Evolutionary conservation across 2,888 invertebrate genomes (phyloP), one percentile per base, ranked within the genome.

Genomic region (Chrysolina oricalcia): DNA sequence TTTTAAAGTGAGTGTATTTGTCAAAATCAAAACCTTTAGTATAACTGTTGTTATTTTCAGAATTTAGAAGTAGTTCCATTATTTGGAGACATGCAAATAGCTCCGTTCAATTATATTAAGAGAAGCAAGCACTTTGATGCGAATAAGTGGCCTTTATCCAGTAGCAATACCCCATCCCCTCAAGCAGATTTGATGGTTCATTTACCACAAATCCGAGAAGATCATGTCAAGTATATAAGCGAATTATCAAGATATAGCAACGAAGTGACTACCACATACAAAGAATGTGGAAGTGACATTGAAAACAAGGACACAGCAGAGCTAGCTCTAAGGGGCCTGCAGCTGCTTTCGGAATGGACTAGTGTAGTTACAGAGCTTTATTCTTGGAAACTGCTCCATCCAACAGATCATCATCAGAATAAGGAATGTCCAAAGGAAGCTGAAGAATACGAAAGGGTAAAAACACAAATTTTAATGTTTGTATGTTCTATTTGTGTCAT

Each of bases 81-180:
- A 1, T 99, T 98, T 88, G 99, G 99, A 0, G 99, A 99, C 83
- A 99, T 99, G 99, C 98, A 99, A 89, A 98, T 99, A 71, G 98
- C 98, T 0, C 99, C 99, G 0, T 99, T 99, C 88, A 97, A 98
- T 87, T 99, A 99, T 86, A 97, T 99, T 79, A 97, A 96, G 87
- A 91, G 97, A 21, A 97, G 97, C 72, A 96, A 97, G 82, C 96
- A 97, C 87, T 98, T 96, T 86, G 98, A 98, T 85, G 92, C 96
- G 0, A 94, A 93, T 88, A 94, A 94, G 86, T 98, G 98, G 98
- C 98, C 96, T 0, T 89, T 96, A 76, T 97, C 95, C 0, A 95
- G 95, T 79, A 96, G 95, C 67, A 93, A 91, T 70, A 95, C 93
- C 41, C 94, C 94, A 68, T 97, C 95, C 68, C 97, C 97, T 0